Percentiles rank a stretch among this genome's conserved stretches.
phyloP scores from a whole-genome alignment of 2,113 vertebrate genomes.

The Alligator mississippiensis region DNA sequence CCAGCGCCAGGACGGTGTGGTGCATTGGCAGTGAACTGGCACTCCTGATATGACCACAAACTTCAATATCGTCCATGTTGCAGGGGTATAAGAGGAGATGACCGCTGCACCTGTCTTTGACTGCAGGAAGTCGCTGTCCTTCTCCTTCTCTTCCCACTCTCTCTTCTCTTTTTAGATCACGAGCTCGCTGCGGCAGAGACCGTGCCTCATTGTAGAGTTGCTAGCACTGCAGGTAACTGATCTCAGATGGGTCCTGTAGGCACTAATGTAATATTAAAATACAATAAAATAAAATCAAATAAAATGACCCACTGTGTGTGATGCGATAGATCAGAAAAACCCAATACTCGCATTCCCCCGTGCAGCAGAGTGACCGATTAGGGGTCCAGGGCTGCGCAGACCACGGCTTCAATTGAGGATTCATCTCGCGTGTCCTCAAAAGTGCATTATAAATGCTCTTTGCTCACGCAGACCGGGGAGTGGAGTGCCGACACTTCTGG shows the following conservation, averaged over 20 bases:
- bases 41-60: too few species aligned
- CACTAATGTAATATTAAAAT: background rate
- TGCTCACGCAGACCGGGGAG: background rate
- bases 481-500: background rate
- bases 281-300: background rate
- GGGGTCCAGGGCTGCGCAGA: too few species aligned
- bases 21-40: too few species aligned
- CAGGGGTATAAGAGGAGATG: too few species aligned
- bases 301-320: background rate
- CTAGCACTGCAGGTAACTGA: background rate
- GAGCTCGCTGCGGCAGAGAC: fast-evolving
- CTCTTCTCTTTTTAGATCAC: background rate
- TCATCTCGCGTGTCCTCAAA: background rate
- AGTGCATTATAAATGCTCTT: fast-evolving
- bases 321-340: background rate
- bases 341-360: background rate
- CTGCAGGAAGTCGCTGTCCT: background rate
- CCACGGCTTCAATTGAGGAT: background rate
- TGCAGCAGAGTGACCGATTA: too few species aligned
- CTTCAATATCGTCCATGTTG: too few species aligned
- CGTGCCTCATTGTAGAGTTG: background rate
- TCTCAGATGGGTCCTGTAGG: background rate
- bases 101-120: background rate
- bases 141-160: background rate
- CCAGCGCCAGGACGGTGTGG: background rate